phyloP scores from a whole-genome alignment of 2,888 invertebrate species.

The Philereme vetulata region DNA sequence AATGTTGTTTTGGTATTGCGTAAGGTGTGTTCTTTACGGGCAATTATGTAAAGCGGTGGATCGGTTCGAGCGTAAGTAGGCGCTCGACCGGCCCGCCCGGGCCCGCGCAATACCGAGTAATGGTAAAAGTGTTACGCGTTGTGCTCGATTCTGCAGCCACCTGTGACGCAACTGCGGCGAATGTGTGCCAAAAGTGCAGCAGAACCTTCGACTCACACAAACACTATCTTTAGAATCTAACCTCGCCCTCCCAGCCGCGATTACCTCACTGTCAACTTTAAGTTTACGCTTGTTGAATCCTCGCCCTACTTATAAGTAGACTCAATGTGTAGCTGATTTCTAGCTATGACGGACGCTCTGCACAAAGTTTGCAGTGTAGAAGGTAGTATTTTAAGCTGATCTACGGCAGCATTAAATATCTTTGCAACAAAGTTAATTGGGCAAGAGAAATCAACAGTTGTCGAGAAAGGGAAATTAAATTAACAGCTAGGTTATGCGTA shows the following conservation, averaged over 20 bases:
- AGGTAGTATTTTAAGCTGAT: constrained; percentile 11
- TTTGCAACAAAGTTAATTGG: constrained; percentile 28
- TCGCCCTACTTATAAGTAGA: constrained; percentile 24
- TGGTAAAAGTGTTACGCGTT: constrained; percentile 80
- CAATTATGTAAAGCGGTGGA: constrained; percentile 78
- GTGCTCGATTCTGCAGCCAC: constrained; percentile 66
- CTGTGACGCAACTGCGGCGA: constrained; percentile 63
- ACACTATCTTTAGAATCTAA: constrained; percentile 32
- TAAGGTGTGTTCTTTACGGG: constrained; percentile 74
- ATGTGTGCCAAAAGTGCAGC: constrained; percentile 82
- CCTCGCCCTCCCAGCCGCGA: constrained; percentile 19
- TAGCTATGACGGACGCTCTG: not conserved
- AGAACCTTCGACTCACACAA: constrained; percentile 54
- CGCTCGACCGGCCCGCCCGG: constrained; percentile 61
- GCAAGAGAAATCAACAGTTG: constrained; percentile 32
- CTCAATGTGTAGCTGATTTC: constrained; percentile 17
- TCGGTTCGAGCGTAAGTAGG: constrained; percentile 66
- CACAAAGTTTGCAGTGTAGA: constrained; percentile 6
- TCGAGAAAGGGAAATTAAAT: constrained; percentile 44
- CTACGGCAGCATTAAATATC: constrained; percentile 28
- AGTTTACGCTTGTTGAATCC: constrained; percentile 23
- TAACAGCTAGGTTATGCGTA: constrained; percentile 40
- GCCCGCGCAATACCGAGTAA: constrained; percentile 54
- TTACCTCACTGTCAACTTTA: constrained; percentile 33
- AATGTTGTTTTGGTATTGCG: constrained; percentile 72